A percentile compares a stretch with the other conserved stretches of the same genome.
Evolutionary conservation across 1,140 invertebrate genomes (phyloP).

Genomic region (Helicoverpa armigera): DNA sequence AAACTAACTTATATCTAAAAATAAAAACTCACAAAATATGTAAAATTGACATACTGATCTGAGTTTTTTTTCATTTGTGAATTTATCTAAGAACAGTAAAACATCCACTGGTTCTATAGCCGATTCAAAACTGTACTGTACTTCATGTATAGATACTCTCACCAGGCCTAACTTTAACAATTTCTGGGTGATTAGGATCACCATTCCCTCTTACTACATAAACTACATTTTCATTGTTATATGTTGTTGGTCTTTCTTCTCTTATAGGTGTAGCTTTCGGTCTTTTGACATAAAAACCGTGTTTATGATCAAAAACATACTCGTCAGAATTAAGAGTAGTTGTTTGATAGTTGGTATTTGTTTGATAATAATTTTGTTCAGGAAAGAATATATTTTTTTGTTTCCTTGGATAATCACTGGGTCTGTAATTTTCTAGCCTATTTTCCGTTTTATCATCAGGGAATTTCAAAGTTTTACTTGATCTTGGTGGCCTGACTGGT

Average conservation of each 20-base stretch:
- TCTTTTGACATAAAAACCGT: slow-evolving; percentile 52
- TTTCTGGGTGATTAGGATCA: slow-evolving; percentile 77
- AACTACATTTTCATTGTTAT: slow-evolving; percentile 56
- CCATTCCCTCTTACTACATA: slow-evolving; percentile 80
- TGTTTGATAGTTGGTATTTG: neutral
- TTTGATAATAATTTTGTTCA: slow-evolving; percentile 37
- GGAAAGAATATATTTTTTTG: slow-evolving; percentile 62
- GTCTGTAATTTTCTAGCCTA: slow-evolving; percentile 9
- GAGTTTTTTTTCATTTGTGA: no score
- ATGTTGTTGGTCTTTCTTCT: slow-evolving; percentile 16
- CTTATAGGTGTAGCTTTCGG: slow-evolving; percentile 42
- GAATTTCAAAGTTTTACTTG: slow-evolving; percentile 50
- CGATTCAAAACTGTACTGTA: no score
- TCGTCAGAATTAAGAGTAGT: slow-evolving; percentile 38
- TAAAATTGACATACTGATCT: no score
- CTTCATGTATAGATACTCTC: slow-evolving; percentile 45
- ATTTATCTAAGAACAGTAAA: no score
- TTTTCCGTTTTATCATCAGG: slow-evolving; percentile 52
- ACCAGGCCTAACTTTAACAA: slow-evolving; percentile 72
- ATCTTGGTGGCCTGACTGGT: slow-evolving; percentile 14
- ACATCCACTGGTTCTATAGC: no score
- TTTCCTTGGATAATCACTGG: slow-evolving; percentile 55
- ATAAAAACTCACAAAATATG: neutral
- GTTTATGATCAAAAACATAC: slow-evolving; percentile 49
- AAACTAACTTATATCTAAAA: no score